Evolutionary conservation across 2,888 invertebrate genomes (phyloP), one percentile per base, ranked within the genome.

Genomic region (Polymixis lichenea): DNA sequence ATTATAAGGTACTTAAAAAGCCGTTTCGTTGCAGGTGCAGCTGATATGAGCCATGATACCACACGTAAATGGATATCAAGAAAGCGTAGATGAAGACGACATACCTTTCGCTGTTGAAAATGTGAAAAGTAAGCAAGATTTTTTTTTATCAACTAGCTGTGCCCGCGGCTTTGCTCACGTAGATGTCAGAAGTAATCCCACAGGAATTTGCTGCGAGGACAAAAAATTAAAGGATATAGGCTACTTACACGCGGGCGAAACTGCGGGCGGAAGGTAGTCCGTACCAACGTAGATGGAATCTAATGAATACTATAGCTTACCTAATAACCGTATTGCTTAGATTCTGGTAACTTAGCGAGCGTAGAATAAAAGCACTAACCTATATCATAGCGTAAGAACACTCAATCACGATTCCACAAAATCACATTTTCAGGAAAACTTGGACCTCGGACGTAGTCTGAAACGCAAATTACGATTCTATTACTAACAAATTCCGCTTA

Each of bases 21-120:
- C 1, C 25, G 13, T 64, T 65, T 61, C 60, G 25, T 86, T 78
- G 9, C 72, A 83, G 86, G 62, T 75, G 13, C 38, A 38, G 7
- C 38, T 61, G 65, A 66, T 58, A 86, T 87, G 80, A 83, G 89
- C 86, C 55, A 95, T 95, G 95, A 89, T 95, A 86, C 94, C 94
- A n/a, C 90, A 93, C 81, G 91, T 89, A 15, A 89, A 90, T n/a
- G 91, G 91, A 19, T 80, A 82, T n/a, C 89, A 88, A 56, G 89
- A 89, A 53, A 90, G 90, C 7, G 82, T 88, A n/a, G 91, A 91
- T 46, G 91, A 91, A 13, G 88, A 84, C 4, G 91, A 92, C 28
- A 70, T 90, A 43, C 85, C 87, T 9, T 90, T 90, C 73, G 88
- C 86, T 4, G 85, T 89, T 38, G 91, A 93, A 55, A 88, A 88